These are phyloP conservation scores for Lycaon pictus DNA, from an alignment of 2,113 vertebrate species.

Conservation along the genomic window DNA sequence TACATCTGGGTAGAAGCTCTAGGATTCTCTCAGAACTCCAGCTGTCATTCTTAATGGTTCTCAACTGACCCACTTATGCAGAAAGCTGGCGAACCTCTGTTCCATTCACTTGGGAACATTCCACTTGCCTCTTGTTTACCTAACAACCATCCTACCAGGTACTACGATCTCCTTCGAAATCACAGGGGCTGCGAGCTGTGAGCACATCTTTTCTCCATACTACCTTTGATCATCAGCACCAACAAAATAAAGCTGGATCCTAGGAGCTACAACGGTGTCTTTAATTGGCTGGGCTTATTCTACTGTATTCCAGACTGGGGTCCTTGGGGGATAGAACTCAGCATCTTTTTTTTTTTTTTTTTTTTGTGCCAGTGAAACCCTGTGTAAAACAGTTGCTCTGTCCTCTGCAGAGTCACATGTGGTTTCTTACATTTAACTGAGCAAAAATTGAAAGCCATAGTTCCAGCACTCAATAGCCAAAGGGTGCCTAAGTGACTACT, in stretches of 20 bases:
- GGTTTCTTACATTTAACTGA: background rate
- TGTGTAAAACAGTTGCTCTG: background rate
- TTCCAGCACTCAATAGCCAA: background rate
- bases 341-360: background rate
- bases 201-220: background rate
- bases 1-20: background rate
- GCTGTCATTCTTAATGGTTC: conserved; percentile 24
- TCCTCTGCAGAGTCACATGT: background rate
- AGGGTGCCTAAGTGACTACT: background rate
- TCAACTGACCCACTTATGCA: conserved; percentile 11
- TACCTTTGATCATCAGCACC: background rate
- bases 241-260: background rate
- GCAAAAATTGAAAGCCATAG: conserved; percentile 20
- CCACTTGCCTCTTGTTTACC: conserved; percentile 12
- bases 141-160: background rate
- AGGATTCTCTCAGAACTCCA: background rate
- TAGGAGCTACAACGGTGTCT: background rate
- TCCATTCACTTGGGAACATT: background rate
- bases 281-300: background rate
- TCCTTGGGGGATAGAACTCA: background rate
- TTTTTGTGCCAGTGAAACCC: background rate
- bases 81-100: conserved; percentile 23
- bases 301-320: background rate
- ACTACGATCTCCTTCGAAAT: background rate
- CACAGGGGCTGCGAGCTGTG: background rate